Evolutionary conservation across 2,797 vertebrate species (phyloP).

Genomic region (Potorous gilbertii): DNA sequence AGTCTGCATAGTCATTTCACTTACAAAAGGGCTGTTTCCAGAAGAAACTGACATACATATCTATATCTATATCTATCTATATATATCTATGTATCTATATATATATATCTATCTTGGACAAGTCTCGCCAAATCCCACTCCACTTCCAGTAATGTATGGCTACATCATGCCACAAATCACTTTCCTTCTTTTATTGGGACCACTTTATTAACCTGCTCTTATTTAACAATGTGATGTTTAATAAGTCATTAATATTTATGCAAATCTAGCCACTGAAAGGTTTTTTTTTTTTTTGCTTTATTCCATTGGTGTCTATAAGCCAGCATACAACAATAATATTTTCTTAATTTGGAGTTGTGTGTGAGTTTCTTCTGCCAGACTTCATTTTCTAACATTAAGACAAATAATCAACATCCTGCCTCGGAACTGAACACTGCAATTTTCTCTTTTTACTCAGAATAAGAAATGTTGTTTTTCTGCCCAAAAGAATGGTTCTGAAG

Average conservation of each 20-base stretch:
- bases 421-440: not conserved
- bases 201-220: not conserved
- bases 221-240: not conserved
- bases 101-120: not conserved
- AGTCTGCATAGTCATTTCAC: slow-evolving; percentile 6
- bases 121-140: slow-evolving; percentile 26
- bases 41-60: not conserved
- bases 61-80: too few species aligned
- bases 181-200: not conserved
- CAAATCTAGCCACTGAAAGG: slow-evolving; percentile 33
- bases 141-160: slow-evolving; percentile 26
- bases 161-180: not conserved
- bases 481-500: not conserved
- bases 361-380: not conserved
- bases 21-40: slow-evolving; percentile 8
- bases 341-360: slow-evolving; percentile 10
- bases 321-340: not conserved
- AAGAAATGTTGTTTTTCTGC: not conserved
- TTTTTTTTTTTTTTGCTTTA: not conserved
- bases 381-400: not conserved
- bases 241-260: slow-evolving; percentile 21
- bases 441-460: not conserved
- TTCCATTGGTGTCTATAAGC: not conserved
- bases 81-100: too few species aligned
- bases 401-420: not conserved